phyloP scores from a whole-genome alignment of 2,888 invertebrate species.

The Congeria kusceri region DNA sequence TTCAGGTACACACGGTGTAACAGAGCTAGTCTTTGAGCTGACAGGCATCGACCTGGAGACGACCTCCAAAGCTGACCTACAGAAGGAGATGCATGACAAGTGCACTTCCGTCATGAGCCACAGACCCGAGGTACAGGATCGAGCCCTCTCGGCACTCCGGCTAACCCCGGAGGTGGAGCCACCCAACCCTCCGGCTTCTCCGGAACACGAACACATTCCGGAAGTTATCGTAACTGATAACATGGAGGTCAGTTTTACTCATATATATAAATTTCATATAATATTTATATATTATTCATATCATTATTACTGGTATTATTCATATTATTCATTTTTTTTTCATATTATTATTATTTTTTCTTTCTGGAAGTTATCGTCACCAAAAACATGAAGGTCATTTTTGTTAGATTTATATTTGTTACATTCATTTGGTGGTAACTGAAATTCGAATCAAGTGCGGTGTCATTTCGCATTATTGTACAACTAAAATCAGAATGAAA shows the following conservation, averaged over 20 bases:
- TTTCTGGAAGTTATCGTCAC: too few species aligned
- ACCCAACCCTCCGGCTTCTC: conserved; percentile 53
- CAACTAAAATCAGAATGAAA: too few species aligned
- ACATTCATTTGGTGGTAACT: too few species aligned
- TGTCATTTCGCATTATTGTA: too few species aligned
- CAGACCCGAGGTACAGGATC: conserved; percentile 74
- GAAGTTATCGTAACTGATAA: conserved; percentile 49
- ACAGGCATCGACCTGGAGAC: conserved; percentile 82
- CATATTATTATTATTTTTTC: too few species aligned
- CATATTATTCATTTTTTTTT: too few species aligned
- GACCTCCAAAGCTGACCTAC: conserved; percentile 81
- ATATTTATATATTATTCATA: too few species aligned
- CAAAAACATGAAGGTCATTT: too few species aligned
- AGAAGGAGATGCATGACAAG: conserved; percentile 77
- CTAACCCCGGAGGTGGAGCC: conserved; percentile 55
- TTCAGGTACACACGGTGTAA: conserved; percentile 80
- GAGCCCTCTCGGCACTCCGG: conserved; percentile 54
- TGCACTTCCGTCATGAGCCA: conserved; percentile 77
- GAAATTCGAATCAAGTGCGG: too few species aligned
- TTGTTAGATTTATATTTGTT: too few species aligned
- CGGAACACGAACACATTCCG: conserved; percentile 49
- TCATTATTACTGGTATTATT: too few species aligned
- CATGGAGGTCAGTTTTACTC: conserved; percentile 47
- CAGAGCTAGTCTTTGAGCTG: conserved; percentile 81
- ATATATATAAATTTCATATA: too few species aligned